phyloP scores from a whole-genome alignment of 1,140 invertebrate species.

The Nasonia longicornis region DNA sequence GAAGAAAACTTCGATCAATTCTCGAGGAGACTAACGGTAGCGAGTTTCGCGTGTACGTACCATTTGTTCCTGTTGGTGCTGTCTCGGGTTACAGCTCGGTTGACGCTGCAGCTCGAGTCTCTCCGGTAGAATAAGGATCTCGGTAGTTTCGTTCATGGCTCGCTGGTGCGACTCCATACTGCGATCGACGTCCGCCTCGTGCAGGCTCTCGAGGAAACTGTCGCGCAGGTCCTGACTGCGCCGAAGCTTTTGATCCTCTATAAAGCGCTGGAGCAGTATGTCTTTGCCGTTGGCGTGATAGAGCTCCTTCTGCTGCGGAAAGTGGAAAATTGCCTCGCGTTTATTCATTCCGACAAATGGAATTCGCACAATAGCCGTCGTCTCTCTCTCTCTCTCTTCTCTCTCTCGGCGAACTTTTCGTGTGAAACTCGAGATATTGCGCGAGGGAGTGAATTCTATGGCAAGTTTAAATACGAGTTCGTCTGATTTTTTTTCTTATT shows the following conservation, averaged over 20 bases:
- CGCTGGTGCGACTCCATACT: constrained; percentile 59
- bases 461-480: not conserved
- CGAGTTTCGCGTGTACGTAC: not conserved
- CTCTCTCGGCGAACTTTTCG: not conserved
- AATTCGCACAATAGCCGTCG: not conserved
- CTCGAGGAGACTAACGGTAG: not conserved
- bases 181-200: constrained; percentile 57
- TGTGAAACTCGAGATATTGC: not conserved
- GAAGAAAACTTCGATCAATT: too few relatives aligned
- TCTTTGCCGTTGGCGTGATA: constrained; percentile 77
- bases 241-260: constrained; percentile 78
- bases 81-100: constrained; percentile 16
- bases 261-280: constrained; percentile 82
- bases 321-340: constrained; percentile 65
- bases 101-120: constrained; percentile 54
- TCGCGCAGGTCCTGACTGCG: constrained; percentile 47
- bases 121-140: constrained; percentile 67
- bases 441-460: not conserved
- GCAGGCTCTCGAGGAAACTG: constrained; percentile 51
- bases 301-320: constrained; percentile 23
- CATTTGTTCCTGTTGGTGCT: constrained; percentile 32
- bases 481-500: not conserved
- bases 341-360: constrained; percentile 1
- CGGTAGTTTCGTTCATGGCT: constrained; percentile 71
- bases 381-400: too few relatives aligned